These are phyloP conservation scores for Arrhopalites spinosus DNA, from an alignment of 2,888 invertebrate genomes.

Conservation along the genomic window DNA sequence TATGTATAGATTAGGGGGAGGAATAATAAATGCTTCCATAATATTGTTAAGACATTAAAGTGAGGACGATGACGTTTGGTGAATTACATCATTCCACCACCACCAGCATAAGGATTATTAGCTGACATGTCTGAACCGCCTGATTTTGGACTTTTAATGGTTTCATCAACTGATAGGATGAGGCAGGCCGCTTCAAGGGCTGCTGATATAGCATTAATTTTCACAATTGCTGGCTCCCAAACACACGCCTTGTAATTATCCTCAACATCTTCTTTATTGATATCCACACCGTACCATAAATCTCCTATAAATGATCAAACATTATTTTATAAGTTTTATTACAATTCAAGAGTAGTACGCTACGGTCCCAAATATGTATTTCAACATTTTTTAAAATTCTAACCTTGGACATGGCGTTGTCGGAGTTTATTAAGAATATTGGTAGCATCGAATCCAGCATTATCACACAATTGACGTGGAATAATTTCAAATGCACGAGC, in stretches of 20 bases:
- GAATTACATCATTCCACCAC: background rate
- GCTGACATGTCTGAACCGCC: constrained; percentile 59
- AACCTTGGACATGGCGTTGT: constrained; percentile 92
- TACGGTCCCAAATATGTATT: background rate
- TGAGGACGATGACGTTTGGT: no score
- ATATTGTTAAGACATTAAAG: no score
- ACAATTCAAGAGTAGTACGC: background rate
- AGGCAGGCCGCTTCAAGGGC: constrained; percentile 88
- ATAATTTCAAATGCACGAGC: constrained; percentile 95
- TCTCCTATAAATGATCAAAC: constrained; percentile 63
- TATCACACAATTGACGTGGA: constrained; percentile 96
- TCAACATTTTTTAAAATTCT: constrained; percentile 51
- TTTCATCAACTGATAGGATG: constrained; percentile 96
- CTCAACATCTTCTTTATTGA: constrained; percentile 88
- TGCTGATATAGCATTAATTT: constrained; percentile 94
- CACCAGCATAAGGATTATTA: constrained; percentile 50
- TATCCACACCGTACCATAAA: constrained; percentile 94
- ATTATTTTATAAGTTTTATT: no score
- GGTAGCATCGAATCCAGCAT: constrained; percentile 98
- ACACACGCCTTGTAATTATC: constrained; percentile 93
- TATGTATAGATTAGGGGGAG: no score
- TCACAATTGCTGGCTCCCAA: constrained; percentile 97
- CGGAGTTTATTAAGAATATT: constrained; percentile 95
- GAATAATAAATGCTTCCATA: constrained; percentile 2
- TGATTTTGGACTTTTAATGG: constrained; percentile 88